Conservation (phyloP, 1,140 invertebrate species). For the Anastrepha obliqua region DNA sequence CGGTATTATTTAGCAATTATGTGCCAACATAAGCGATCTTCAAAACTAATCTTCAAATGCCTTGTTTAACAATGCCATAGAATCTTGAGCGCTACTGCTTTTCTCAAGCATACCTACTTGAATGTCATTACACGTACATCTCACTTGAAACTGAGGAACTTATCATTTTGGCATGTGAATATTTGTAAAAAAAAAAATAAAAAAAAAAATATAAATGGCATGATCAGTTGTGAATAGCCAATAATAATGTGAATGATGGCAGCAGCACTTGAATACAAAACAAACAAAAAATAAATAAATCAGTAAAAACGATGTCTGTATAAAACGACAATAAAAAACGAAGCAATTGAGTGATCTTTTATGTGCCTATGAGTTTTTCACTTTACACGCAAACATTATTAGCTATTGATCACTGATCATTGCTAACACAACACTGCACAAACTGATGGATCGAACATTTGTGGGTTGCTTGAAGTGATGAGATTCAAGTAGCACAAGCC, state of each 20-base stretch:
- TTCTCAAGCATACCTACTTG: background rate
- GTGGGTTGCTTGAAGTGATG: slow-evolving; percentile 14
- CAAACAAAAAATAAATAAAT: background rate
- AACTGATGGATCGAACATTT: background rate
- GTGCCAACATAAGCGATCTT: background rate
- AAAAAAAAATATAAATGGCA: slow-evolving; percentile 12
- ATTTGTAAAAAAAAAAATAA: background rate
- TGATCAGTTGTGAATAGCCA: slow-evolving; percentile 51
- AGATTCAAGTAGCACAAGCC: slow-evolving; percentile 23
- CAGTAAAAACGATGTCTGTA: background rate
- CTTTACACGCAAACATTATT: slow-evolving; percentile 37
- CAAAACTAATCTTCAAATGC: background rate
- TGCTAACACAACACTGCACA: background rate
- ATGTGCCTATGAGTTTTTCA: background rate
- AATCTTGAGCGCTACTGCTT: background rate
- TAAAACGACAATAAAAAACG: background rate
- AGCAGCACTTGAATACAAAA: slow-evolving; percentile 14
- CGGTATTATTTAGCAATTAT: too few relatives aligned
- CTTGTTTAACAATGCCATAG: background rate
- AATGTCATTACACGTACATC: background rate
- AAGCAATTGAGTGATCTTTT: slow-evolving; percentile 28
- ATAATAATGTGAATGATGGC: slow-evolving; percentile 11
- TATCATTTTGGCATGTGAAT: background rate
- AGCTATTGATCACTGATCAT: slow-evolving; percentile 43
- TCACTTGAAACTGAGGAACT: slow-evolving; percentile 35